Evolutionary conservation across 2,797 vertebrate genomes (phyloP), one percentile per base, ranked within the genome.

Genomic region (Acanthurus tractus): DNA sequence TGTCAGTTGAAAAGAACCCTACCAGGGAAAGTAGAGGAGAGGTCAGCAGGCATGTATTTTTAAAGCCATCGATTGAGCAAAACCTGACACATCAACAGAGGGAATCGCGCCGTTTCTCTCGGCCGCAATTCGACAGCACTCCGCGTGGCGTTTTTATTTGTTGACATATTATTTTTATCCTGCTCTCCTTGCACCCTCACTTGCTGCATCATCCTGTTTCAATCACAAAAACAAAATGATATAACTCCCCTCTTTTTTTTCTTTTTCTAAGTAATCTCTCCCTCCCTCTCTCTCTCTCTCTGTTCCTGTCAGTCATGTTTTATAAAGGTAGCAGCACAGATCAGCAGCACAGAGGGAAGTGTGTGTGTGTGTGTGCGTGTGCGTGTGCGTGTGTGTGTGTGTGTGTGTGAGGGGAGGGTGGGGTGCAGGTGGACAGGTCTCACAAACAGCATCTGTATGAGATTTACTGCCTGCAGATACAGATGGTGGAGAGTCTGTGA

Each of bases 381-480:
- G 6, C 49, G 72, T 64, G 57, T 3, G 44, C 59, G 12, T 25
- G 25, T 25, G 25, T 25, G 25, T 25, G 6, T 49, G 48, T 12
- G 6, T 52, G 72, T 64, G 57, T 3, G 44, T 63, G 12, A 34
- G 42, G n/a, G 10, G 40, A 6, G 23, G 76, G 13, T 11, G 18
- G 67, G 1, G 23, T 49, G 81, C 87, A 88, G 86, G 89, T 90
- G 87, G 85, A 88, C 84, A 70, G 71, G 74, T 82, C 83, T 86
- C 82, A 53, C 57, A 83, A 90, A 87, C 78, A 81, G 86, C 88
- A 88, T 90, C 83, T 90, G 84, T 83, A 74, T 79, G 76, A 89
- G 88, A 91, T 89, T 88, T 92, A 90, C 85, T 78, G 86, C 78
- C 88, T 87, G 87, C 89, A 91, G 85, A 89, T 84, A 81, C 86